Conservation (phyloP, 2,888 invertebrate genomes). For the Oxyteleia sp. region DNA sequence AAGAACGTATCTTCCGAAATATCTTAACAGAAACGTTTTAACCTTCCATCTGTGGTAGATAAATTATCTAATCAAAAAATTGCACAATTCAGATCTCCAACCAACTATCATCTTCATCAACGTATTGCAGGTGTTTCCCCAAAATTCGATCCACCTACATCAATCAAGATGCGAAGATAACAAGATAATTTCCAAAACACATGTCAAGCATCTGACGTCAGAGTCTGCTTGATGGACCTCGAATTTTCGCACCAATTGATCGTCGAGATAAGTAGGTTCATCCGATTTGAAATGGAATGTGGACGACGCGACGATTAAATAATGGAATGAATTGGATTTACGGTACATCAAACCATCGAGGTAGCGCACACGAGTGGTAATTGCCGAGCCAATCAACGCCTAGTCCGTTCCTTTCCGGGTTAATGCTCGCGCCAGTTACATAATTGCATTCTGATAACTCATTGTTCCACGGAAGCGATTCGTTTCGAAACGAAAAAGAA, state of each 20-base stretch:
- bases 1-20: too few species aligned
- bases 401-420: constrained; percentile 55
- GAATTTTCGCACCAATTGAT: constrained; percentile 31
- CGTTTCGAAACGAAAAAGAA: too few species aligned
- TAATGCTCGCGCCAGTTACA: too few species aligned
- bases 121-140: constrained; percentile 14
- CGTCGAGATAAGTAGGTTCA: constrained; percentile 52
- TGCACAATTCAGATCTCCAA: constrained; percentile 1
- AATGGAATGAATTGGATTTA: constrained; percentile 64
- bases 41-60: too few species aligned
- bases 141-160: too few species aligned
- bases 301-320: constrained; percentile 59
- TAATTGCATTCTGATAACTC: too few species aligned
- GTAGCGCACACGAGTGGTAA: constrained; percentile 47
- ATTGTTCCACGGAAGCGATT: too few species aligned
- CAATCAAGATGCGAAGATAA: too few species aligned
- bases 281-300: constrained; percentile 64
- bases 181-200: constrained; percentile 16
- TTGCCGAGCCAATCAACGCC: constrained; percentile 62
- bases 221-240: not conserved
- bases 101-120: too few species aligned
- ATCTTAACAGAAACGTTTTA: too few species aligned
- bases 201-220: constrained; percentile 20
- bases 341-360: constrained; percentile 50
- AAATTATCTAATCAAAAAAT: too few species aligned